Evolutionary conservation across 1,140 invertebrate genomes (phyloP).

Genomic region (Triops longicaudatus): DNA sequence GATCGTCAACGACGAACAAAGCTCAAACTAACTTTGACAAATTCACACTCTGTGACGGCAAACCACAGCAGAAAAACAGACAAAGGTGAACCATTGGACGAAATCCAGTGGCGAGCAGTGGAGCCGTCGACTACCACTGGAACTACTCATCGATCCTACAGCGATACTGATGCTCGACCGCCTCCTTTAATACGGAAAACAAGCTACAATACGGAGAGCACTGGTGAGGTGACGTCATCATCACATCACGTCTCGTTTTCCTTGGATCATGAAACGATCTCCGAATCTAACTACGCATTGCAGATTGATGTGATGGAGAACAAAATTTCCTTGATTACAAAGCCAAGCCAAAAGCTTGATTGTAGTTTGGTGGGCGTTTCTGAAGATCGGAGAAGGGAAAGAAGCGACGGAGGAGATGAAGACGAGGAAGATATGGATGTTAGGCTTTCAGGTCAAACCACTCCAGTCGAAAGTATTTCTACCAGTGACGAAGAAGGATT

Average conservation of each 20-base stretch:
- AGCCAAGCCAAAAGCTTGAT: not conserved
- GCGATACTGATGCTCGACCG: not conserved
- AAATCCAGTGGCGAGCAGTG: not conserved
- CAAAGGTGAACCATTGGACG: not conserved
- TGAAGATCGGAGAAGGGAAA: not conserved
- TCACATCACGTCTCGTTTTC: not conserved
- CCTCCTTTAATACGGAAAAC: not conserved
- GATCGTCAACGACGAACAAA: not conserved
- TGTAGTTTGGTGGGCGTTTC: not conserved
- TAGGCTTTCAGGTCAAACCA: conserved; percentile 25
- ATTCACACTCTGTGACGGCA: not conserved
- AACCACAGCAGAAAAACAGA: not conserved
- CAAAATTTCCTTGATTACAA: conserved; percentile 19
- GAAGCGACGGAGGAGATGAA: not conserved
- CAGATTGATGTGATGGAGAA: not conserved
- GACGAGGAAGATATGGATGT: conserved; percentile 35
- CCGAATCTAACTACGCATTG: not conserved
- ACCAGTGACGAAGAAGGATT: conserved; percentile 30
- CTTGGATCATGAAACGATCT: not conserved
- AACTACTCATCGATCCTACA: not conserved
- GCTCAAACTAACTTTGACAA: not conserved
- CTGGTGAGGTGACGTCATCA: not conserved
- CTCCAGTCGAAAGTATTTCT: not conserved
- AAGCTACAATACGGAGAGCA: not conserved
- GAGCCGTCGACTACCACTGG: not conserved